These are phyloP conservation scores for Todiramphus saurophagus DNA, from an alignment of 2,113 vertebrate genomes.

Conservation along the genomic window DNA sequence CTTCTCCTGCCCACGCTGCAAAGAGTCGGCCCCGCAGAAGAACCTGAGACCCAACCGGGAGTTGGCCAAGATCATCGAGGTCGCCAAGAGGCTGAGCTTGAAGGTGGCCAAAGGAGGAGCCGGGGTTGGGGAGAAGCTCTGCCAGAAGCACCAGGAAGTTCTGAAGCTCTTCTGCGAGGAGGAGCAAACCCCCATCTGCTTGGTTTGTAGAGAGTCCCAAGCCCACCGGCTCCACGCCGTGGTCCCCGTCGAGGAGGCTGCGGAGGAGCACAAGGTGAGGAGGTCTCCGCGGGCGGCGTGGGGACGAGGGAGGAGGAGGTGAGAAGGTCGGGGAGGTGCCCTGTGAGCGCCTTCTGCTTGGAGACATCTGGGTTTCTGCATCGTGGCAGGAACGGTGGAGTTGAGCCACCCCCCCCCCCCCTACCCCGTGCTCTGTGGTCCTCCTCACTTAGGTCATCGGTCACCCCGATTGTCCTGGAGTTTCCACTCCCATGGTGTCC, in stretches of 20 bases:
- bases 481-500: too few relatives aligned
- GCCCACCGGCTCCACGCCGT: neutral
- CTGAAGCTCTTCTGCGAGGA: neutral
- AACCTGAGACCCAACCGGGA: neutral
- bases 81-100: neutral
- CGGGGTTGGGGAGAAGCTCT: neutral
- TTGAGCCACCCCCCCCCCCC: too few relatives aligned
- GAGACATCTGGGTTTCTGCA: too few relatives aligned
- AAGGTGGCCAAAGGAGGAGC: neutral
- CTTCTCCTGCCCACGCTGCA: neutral
- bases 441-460: too few relatives aligned
- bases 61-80: neutral
- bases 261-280: neutral
- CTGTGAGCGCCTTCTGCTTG: too few relatives aligned
- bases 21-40: neutral
- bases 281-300: neutral
- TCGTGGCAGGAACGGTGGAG: too few relatives aligned
- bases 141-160: neutral
- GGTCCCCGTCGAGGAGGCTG: neutral
- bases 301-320: neutral
- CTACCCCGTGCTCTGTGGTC: too few relatives aligned
- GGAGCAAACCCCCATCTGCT: neutral
- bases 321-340: too few relatives aligned
- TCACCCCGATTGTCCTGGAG: too few relatives aligned
- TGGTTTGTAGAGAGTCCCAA: neutral